Evolutionary conservation across 2,888 invertebrate species (phyloP).

Genomic region (Pachydiplax longipennis): DNA sequence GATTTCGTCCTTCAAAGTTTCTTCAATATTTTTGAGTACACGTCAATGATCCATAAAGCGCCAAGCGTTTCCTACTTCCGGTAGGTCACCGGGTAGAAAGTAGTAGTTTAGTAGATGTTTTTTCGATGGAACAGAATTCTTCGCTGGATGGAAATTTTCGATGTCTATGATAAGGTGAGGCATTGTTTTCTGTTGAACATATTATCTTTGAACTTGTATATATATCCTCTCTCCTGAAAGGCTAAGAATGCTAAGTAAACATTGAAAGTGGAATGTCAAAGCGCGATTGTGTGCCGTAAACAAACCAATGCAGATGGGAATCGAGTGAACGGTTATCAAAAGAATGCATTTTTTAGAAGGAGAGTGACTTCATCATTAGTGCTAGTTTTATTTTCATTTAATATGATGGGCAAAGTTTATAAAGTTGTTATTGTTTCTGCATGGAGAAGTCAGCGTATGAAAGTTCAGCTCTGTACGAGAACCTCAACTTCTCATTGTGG

Average conservation of each 20-base stretch:
- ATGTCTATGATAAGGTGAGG: background rate
- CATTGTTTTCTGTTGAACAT: background rate
- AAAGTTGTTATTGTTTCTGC: too few species aligned
- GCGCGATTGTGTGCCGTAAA: constrained; percentile 20
- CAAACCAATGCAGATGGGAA: constrained; percentile 19
- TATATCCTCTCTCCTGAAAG: background rate
- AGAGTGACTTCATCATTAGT: too few species aligned
- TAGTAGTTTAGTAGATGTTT: constrained; percentile 12
- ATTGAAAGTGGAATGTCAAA: constrained; percentile 7
- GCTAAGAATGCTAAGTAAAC: constrained; percentile 7
- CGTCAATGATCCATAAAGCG: background rate
- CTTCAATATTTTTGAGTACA: background rate
- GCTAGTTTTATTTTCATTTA: too few species aligned
- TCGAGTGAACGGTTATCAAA: background rate
- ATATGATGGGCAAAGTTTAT: too few species aligned
- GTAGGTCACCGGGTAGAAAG: constrained; percentile 50
- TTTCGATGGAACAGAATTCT: background rate
- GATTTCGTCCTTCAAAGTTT: background rate
- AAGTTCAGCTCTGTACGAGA: too few species aligned
- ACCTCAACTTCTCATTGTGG: too few species aligned
- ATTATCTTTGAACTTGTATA: background rate
- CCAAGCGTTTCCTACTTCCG: constrained; percentile 51
- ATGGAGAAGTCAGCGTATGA: too few species aligned
- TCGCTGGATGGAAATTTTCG: background rate
- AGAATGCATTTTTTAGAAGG: too few species aligned